phyloP scores from a whole-genome alignment of 2,888 invertebrate genomes.

The Rhorus exstirpatorius region DNA sequence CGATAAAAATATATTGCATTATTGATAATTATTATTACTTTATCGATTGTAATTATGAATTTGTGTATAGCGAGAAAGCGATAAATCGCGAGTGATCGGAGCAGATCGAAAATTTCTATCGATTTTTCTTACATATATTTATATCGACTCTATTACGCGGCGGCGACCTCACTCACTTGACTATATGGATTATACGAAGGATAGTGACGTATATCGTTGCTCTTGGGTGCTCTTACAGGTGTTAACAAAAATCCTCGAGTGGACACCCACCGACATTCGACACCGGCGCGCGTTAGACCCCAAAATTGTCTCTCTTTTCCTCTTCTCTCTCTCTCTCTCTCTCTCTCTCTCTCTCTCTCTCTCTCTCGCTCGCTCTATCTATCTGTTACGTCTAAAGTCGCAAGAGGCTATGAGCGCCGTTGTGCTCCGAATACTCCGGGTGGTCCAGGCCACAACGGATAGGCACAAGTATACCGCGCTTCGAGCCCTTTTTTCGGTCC shows the following conservation, averaged over 20 bases:
- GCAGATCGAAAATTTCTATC: not conserved
- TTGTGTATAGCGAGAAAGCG: no score
- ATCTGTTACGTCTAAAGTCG: slow-evolving; percentile 35
- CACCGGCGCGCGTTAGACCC: slow-evolving; percentile 62
- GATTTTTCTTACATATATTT: slow-evolving; percentile 15
- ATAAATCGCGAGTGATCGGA: no score
- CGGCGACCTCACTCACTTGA: not conserved
- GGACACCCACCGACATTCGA: slow-evolving; percentile 69
- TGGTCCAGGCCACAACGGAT: slow-evolving; percentile 65
- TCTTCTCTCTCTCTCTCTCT: not conserved
- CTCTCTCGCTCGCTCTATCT: not conserved
- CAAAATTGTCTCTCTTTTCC: slow-evolving; percentile 21
- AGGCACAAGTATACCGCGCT: slow-evolving; percentile 47
- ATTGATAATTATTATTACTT: no score
- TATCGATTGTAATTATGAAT: no score
- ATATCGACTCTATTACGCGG: slow-evolving; percentile 9
- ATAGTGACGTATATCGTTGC: slow-evolving; percentile 68
- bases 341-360: not conserved
- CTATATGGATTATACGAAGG: slow-evolving; percentile 16
- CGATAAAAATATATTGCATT: no score
- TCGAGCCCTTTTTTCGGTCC: slow-evolving; percentile 52
- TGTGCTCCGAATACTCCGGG: slow-evolving; percentile 70
- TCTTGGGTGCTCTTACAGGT: slow-evolving; percentile 71
- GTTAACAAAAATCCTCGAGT: slow-evolving; percentile 71
- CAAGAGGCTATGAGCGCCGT: slow-evolving; percentile 43